Evolutionary conservation across 2,113 vertebrate species (phyloP).

Genomic region (Hippoglossus stenolepis): DNA sequence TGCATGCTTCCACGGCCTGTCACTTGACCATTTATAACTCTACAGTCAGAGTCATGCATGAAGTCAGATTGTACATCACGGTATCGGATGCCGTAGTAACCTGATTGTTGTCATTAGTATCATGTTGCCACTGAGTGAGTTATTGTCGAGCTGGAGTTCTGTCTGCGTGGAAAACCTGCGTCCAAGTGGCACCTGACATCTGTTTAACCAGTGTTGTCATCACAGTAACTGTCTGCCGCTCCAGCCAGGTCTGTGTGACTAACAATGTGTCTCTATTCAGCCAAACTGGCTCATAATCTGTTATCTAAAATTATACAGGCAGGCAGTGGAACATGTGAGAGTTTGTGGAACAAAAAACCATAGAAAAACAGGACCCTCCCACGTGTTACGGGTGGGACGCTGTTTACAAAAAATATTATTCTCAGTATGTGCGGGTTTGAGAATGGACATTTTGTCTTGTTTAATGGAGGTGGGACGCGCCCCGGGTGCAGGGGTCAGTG

Average conservation of each 20-base stretch:
- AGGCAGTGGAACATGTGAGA: background rate
- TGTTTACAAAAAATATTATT: conserved; percentile 17
- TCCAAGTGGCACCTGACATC: conserved; percentile 47
- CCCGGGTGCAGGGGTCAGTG: conserved; percentile 22
- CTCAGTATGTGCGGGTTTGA: conserved; percentile 2
- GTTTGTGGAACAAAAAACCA: background rate
- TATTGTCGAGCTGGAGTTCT: conserved; percentile 12
- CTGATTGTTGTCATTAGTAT: conserved; percentile 24
- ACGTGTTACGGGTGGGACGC: background rate
- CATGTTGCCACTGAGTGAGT: conserved; percentile 27
- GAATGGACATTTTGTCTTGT: conserved; percentile 45
- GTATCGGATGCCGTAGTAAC: conserved; percentile 27
- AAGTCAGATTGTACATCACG: background rate
- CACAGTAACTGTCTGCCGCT: conserved; percentile 51
- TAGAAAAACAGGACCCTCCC: conserved; percentile 14
- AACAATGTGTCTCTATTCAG: conserved; percentile 33
- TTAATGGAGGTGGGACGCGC: conserved; percentile 20
- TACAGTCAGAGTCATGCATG: background rate
- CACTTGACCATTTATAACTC: background rate
- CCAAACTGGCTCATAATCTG: conserved; percentile 8
- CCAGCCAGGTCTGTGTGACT: conserved; percentile 43
- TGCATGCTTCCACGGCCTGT: background rate
- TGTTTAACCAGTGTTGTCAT: conserved; percentile 64
- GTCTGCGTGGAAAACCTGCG: conserved; percentile 58
- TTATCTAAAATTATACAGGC: conserved; percentile 10